Conservation (phyloP, 2,797 vertebrate genomes). For the Petrocephalus schoutedeni region DNA sequence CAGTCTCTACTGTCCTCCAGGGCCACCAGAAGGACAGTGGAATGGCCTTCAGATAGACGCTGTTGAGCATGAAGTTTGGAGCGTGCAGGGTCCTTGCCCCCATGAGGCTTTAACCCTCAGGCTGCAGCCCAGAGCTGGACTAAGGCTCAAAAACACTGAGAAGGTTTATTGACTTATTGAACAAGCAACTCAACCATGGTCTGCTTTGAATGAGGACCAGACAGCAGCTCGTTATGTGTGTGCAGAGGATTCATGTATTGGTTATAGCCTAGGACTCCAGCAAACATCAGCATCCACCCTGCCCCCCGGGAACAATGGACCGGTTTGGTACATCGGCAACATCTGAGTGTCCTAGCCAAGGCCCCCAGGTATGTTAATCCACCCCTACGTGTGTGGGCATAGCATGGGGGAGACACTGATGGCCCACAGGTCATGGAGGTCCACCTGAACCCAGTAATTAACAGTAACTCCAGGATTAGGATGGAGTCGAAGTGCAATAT, state of each 20-base stretch:
- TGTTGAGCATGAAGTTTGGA: background rate
- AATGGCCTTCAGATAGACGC: background rate
- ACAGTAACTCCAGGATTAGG: background rate
- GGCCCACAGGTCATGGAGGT: background rate
- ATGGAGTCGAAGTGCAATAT: background rate
- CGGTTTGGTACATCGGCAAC: background rate
- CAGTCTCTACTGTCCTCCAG: background rate
- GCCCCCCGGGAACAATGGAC: background rate
- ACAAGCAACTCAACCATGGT: background rate
- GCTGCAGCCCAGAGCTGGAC: background rate
- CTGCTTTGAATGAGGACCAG: background rate
- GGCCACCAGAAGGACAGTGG: background rate
- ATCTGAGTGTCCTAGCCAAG: background rate
- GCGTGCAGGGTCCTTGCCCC: background rate
- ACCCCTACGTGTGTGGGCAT: background rate
- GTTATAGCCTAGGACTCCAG: background rate
- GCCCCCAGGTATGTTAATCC: background rate
- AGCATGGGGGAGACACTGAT: background rate
- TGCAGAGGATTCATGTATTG: background rate
- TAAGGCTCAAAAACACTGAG: background rate
- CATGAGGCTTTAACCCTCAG: background rate
- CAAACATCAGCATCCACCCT: background rate
- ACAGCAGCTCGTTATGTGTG: background rate
- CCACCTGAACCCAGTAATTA: background rate
- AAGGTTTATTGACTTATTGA: background rate